These are phyloP conservation scores for Poecilia gillii DNA, from an alignment of 2,797 vertebrate species.

Conservation along the genomic window DNA sequence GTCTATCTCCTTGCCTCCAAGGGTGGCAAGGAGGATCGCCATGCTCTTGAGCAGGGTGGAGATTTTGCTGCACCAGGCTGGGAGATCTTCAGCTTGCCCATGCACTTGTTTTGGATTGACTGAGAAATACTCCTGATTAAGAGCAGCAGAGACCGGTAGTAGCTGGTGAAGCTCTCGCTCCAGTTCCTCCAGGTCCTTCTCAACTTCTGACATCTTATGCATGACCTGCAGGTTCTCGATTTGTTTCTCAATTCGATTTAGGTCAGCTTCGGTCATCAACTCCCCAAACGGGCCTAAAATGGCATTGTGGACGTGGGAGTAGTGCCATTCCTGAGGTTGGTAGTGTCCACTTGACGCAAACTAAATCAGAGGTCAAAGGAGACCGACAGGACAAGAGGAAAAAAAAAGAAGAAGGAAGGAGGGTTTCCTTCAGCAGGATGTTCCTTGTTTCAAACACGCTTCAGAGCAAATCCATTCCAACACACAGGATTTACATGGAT, in stretches of 20 bases:
- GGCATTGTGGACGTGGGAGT: constrained; percentile 86
- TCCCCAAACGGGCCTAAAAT: constrained; percentile 91
- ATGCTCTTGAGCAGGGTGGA: constrained; percentile 86
- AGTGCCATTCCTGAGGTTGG: constrained; percentile 87
- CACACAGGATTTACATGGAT: constrained; percentile 89
- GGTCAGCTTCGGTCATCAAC: constrained; percentile 91
- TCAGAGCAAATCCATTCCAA: constrained; percentile 75
- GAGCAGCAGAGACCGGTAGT: constrained; percentile 82
- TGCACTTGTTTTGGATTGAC: constrained; percentile 89
- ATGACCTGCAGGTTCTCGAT: constrained; percentile 95
- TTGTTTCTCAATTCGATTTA: constrained; percentile 91
- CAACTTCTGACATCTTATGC: constrained; percentile 89
- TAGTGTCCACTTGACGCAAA: constrained; percentile 87
- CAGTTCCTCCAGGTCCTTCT: constrained; percentile 85
- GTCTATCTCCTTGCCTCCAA: constrained; percentile 84
- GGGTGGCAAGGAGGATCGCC: constrained; percentile 85
- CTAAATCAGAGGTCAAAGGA: constrained; percentile 86
- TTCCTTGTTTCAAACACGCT: constrained; percentile 68
- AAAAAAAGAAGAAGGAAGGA: constrained; percentile 73
- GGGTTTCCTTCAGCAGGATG: constrained; percentile 82
- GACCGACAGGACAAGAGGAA: constrained; percentile 72
- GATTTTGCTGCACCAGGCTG: constrained; percentile 88
- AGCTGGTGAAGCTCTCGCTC: constrained; percentile 89
- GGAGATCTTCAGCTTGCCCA: constrained; percentile 86
- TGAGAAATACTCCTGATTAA: constrained; percentile 83